phyloP scores from a whole-genome alignment of 2,113 vertebrate genomes.

The Daboia siamensis region DNA sequence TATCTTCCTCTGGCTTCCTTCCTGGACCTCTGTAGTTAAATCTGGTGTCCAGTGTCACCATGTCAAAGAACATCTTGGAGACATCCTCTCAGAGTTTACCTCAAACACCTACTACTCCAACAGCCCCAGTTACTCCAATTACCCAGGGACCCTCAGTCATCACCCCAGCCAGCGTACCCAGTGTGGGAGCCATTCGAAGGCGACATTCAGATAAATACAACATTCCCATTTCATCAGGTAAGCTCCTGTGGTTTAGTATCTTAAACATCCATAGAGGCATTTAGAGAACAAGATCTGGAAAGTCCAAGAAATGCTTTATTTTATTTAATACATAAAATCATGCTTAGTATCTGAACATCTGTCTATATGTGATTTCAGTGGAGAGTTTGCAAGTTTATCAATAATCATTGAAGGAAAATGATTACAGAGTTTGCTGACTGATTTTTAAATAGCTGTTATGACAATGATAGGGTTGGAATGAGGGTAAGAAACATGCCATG shows the following conservation, averaged over 20 bases:
- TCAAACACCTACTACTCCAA: conserved; percentile 98
- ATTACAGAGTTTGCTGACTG: neutral
- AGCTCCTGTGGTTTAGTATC: conserved; percentile 41
- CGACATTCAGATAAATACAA: conserved; percentile 99
- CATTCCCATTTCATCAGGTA: conserved; percentile 98
- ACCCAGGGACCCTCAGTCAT: conserved; percentile 96
- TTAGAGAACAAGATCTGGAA: neutral
- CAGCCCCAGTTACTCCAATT: conserved; percentile 95
- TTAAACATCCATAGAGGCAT: rapidly evolving
- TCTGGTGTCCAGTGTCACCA: conserved; percentile 98
- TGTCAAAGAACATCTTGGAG: conserved; percentile 98
- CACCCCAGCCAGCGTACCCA: conserved; percentile 95
- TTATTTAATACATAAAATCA: neutral
- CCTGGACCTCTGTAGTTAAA: conserved; percentile 85
- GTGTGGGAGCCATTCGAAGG: conserved; percentile 97
- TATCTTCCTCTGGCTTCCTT: conserved; percentile 56
- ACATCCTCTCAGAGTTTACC: conserved; percentile 97
- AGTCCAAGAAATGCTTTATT: neutral
- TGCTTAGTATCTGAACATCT: neutral
- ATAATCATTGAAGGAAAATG: conserved; percentile 25
- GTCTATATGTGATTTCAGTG: neutral
- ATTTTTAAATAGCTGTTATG: conserved; percentile 35
- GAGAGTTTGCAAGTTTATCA: neutral
- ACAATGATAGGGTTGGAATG: conserved; percentile 22
- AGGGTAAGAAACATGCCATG: neutral